Evolutionary conservation across 2,797 vertebrate species (phyloP).

Genomic region (Odontamblyopus rebecca): DNA sequence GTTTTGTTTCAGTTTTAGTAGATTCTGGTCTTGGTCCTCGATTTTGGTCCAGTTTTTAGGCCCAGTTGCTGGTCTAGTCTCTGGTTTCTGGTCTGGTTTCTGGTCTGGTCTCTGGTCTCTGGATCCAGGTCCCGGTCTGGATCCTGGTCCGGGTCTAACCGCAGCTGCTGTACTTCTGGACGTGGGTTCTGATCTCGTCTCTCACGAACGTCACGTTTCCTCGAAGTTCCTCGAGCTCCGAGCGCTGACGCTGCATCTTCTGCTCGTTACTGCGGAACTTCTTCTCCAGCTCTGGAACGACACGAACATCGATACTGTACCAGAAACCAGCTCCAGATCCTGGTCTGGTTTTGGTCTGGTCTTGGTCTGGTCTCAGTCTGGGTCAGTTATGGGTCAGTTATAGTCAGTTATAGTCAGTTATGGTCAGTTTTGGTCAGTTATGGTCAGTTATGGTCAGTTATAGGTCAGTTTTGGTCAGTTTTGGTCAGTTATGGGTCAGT

Average conservation of each 20-base stretch:
- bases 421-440: no score
- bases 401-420: no score
- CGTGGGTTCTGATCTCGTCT: slow-evolving; percentile 69
- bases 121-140: neutral
- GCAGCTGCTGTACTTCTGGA: slow-evolving; percentile 76
- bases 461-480: no score
- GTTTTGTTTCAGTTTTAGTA: neutral
- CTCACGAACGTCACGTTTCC: slow-evolving; percentile 66
- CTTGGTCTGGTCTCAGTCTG: no score
- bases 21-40: neutral
- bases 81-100: neutral
- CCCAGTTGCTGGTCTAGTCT: neutral
- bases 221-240: slow-evolving; percentile 74
- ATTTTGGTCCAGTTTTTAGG: no score
- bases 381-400: no score
- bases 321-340: no score
- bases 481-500: no score
- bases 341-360: no score
- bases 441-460: no score
- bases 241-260: slow-evolving; percentile 75
- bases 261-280: slow-evolving; percentile 79
- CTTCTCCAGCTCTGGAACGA: slow-evolving; percentile 76
- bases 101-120: neutral
- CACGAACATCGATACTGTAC: no score
- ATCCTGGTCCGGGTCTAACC: slow-evolving; percentile 13